Percentiles rank a stretch among this genome's conserved stretches.
phyloP scores from a whole-genome alignment of 2,888 invertebrate species.

The Orchestes rusci region DNA sequence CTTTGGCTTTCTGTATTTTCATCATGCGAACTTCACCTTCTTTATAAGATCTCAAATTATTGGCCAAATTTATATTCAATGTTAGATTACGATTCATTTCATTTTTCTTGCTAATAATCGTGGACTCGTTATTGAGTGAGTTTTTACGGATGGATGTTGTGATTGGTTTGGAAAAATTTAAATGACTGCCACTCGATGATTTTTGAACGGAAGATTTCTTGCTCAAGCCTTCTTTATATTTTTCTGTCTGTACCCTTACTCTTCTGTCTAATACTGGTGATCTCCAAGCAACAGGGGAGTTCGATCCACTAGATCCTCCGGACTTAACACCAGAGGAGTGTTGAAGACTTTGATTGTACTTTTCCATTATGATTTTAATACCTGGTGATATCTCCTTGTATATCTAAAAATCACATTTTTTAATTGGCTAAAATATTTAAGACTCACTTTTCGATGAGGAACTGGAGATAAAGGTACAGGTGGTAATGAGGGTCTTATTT shows the following conservation, averaged over 20 bases:
- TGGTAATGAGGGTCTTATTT: constrained; percentile 30
- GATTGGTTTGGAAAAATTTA: constrained; percentile 40
- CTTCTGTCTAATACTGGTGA: constrained; percentile 57
- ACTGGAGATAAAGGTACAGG: constrained; percentile 55
- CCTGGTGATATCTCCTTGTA: constrained; percentile 62
- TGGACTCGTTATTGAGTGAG: constrained; percentile 6
- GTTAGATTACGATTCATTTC: constrained; percentile 11
- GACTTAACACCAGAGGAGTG: constrained; percentile 41
- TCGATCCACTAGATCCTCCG: constrained; percentile 53
- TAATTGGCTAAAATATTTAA: not conserved
- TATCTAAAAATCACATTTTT: constrained; percentile 30
- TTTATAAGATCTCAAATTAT: not conserved
- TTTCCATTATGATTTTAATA: constrained; percentile 62
- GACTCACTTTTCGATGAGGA: constrained; percentile 44
- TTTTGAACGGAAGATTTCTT: constrained; percentile 53
- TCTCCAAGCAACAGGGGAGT: constrained; percentile 56
- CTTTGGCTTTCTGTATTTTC: constrained; percentile 63
- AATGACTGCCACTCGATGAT: constrained; percentile 51
- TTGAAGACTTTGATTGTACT: constrained; percentile 59
- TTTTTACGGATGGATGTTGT: constrained; percentile 38
- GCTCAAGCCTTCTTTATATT: constrained; percentile 45
- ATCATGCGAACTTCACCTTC: constrained; percentile 46
- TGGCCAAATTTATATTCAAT: constrained; percentile 19
- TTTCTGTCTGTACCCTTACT: constrained; percentile 48
- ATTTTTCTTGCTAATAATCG: not conserved